phyloP scores from a whole-genome alignment of 2,797 vertebrate genomes.

The Melanogrammus aeglefinus region DNA sequence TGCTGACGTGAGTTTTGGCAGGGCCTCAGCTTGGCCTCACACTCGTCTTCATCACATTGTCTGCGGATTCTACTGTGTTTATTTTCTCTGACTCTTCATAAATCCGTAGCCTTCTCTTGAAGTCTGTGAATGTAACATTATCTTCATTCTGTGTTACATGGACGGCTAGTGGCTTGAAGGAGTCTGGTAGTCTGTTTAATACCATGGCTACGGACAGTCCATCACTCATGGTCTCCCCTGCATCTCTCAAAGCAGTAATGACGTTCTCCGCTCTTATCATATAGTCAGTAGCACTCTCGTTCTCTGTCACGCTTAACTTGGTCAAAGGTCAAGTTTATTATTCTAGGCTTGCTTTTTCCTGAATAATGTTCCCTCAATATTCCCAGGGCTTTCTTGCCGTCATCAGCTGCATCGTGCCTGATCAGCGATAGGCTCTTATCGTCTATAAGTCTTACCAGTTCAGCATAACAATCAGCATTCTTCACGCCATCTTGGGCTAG shows the following conservation, averaged over 20 bases:
- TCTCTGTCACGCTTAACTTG: no score
- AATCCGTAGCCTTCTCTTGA: not conserved
- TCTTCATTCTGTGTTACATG: not conserved
- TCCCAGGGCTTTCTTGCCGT: not conserved
- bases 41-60: not conserved
- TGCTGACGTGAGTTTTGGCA: not conserved
- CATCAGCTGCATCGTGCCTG: not conserved
- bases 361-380: not conserved
- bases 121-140: no score
- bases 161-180: not conserved
- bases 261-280: no score
- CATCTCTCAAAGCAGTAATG: no score
- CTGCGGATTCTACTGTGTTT: not conserved
- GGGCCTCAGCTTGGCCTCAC: not conserved
- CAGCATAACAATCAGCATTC: slow-evolving; percentile 14
- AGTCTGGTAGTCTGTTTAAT: slow-evolving; percentile 13
- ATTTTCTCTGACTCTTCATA: slow-evolving; percentile 5
- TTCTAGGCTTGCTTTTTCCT: not conserved
- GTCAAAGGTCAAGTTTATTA: no score
- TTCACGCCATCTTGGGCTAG: not conserved
- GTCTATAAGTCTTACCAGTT: slow-evolving; percentile 18
- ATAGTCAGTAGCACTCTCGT: no score
- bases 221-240: no score
- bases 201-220: no score
- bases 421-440: no score